These are phyloP conservation scores for Ceyx margarethae DNA, from an alignment of 2,113 vertebrate genomes.

Conservation along the genomic window DNA sequence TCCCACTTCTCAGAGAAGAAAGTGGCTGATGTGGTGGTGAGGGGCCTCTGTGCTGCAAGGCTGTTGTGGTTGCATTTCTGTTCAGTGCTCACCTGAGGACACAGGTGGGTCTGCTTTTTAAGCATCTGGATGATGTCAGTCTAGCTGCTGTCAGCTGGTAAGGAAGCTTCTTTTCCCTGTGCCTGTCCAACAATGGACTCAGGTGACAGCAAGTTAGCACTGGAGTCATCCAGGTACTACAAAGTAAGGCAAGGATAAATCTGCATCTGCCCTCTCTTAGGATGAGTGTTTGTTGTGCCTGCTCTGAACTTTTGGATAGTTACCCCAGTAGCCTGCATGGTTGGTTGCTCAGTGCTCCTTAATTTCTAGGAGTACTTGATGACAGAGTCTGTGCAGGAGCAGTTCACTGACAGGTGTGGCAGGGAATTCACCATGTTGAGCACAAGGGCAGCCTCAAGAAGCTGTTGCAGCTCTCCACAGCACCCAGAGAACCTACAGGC, in stretches of 20 bases:
- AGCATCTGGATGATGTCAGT: background rate
- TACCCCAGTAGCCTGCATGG: background rate
- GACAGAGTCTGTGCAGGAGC: background rate
- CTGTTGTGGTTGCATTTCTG: background rate
- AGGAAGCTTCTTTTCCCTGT: background rate
- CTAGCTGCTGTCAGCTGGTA: background rate
- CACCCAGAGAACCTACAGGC: background rate
- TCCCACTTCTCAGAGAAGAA: background rate
- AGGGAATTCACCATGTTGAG: background rate
- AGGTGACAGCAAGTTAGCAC: background rate
- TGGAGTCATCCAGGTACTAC: background rate
- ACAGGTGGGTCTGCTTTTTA: background rate
- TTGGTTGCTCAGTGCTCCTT: background rate
- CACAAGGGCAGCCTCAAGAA: background rate
- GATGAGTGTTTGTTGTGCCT: background rate
- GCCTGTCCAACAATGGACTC: background rate
- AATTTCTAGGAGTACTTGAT: background rate
- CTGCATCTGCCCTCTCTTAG: background rate
- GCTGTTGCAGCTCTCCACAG: background rate
- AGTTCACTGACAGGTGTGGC: background rate
- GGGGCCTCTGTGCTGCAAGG: background rate
- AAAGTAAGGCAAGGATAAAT: background rate
- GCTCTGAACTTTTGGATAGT: background rate
- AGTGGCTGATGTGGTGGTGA: background rate
- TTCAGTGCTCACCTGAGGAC: background rate